Conservation (phyloP, 2,797 vertebrate genomes). For the Tragelaphus eurycerus region DNA sequence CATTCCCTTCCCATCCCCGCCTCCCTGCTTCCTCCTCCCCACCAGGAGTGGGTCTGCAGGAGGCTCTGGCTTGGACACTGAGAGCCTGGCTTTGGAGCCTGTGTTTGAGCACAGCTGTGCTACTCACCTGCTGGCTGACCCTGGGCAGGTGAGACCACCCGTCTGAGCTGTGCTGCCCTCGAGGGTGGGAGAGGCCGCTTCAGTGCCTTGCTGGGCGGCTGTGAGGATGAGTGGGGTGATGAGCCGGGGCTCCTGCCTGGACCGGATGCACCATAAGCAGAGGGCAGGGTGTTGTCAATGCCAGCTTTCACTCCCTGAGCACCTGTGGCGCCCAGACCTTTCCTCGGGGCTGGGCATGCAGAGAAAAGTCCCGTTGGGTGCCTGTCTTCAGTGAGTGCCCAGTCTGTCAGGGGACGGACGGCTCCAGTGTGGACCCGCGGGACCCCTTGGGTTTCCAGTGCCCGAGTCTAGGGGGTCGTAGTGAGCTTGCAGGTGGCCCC, state of each 20-base stretch:
- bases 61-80: fast-evolving
- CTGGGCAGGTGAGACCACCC: background rate
- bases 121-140: background rate
- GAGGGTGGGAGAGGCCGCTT: background rate
- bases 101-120: background rate
- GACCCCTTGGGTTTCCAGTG: background rate
- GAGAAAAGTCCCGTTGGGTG: background rate
- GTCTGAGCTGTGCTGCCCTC: background rate
- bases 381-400: background rate
- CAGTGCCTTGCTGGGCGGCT: fast-evolving
- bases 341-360: background rate
- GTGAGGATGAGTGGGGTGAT: background rate
- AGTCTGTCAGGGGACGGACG: background rate
- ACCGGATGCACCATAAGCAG: fast-evolving
- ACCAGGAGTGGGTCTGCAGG: no score
- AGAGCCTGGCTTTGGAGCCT: background rate
- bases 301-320: background rate
- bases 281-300: fast-evolving
- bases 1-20: background rate
- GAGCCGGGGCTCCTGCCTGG: fast-evolving
- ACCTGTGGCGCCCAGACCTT: background rate
- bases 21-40: fast-evolving
- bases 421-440: background rate
- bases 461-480: fast-evolving
- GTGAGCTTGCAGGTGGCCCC: background rate